Percentiles rank a stretch among this genome's conserved stretches.
phyloP scores from a whole-genome alignment of 1,140 invertebrate genomes.

The Hirudo medicinalis region DNA sequence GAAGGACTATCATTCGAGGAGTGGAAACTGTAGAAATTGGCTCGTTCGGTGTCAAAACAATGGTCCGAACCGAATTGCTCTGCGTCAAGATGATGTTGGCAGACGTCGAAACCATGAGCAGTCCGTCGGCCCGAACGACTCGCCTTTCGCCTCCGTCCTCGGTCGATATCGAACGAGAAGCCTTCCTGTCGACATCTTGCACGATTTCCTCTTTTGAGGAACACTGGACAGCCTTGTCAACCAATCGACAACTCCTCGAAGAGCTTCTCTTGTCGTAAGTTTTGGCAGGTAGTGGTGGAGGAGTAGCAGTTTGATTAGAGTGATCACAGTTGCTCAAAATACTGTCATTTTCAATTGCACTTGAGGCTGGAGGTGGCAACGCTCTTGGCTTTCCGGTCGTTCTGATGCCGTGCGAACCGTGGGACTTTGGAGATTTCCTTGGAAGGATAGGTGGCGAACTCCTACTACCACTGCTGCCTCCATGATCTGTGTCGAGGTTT shows the following conservation, averaged over 20 bases:
- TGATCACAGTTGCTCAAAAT: not conserved
- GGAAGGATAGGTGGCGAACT: no score
- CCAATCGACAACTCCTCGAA: not conserved
- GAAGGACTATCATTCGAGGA: not conserved
- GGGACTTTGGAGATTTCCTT: no score
- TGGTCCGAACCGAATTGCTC: not conserved
- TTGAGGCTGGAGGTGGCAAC: not conserved
- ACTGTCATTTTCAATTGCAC: not conserved
- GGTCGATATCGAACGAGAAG: not conserved
- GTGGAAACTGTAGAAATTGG: not conserved
- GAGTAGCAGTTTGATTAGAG: not conserved
- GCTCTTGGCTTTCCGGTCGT: not conserved
- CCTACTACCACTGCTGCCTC: no score
- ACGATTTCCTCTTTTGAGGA: not conserved
- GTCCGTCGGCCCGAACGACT: not conserved
- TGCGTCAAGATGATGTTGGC: not conserved
- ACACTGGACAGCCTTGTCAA: not conserved
- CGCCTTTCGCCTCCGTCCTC: not conserved
- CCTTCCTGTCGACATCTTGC: not conserved
- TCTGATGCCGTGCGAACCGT: not conserved
- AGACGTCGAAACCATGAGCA: not conserved
- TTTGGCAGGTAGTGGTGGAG: slow-evolving; percentile 10
- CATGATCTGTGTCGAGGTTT: no score
- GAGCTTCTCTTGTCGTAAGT: not conserved
- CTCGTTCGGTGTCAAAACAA: not conserved